Base-by-base conservation (phyloP, 2,113 vertebrate genomes). In the Boulengerochromis microlepis region DNA sequence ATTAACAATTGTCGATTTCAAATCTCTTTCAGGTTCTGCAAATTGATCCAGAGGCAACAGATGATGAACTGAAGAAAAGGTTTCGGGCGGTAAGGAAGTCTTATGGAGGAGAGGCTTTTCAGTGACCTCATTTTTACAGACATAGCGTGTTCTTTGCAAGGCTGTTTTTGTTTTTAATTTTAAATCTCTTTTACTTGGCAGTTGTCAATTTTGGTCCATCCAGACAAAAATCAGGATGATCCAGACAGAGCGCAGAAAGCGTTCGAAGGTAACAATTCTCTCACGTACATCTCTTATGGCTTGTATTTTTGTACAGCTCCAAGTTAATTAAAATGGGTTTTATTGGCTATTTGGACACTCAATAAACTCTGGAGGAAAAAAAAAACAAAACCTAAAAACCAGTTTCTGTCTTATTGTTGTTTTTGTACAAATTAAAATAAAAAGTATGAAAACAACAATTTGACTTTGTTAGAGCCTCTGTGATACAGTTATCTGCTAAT, bases 151-250 rank as follows among this genome's bases (percentile, higher is more conserved):
- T 18, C 71, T 12, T 71, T 12, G 22, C 31, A 2, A 5, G 6
- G 4, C 6, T 45, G 3, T 71, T n/a, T 59, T 29, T 80, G 12
- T 40, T 59, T 80, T 54, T 54, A 35, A 29, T 64, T 71, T 2
- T 16, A 85, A 53, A 86, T 90, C 7, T 87, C 4, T 90, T 74
- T 78, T 26, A 91, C 89, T 86, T 4, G 92, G 26, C 64, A 99
- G 99, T 94, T 99, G 88, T 99, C 99, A 57, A 99, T 99, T 94
- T 96, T 99, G 94, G 99, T 99, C 81, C 99, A 99, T 96, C 99
- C 99, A 83, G 99, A 99, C 95, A 99, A 99, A 96, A 99, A 99
- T 85, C 99, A 99, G 90, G 98, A 97, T 88, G 98, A 99, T 92
- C 93, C 93, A 88, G 97, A 98, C 1, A 95, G 98, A 97, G 97